Base-by-base conservation (phyloP, 2,113 vertebrate species). In the Eurypyga helias region DNA sequence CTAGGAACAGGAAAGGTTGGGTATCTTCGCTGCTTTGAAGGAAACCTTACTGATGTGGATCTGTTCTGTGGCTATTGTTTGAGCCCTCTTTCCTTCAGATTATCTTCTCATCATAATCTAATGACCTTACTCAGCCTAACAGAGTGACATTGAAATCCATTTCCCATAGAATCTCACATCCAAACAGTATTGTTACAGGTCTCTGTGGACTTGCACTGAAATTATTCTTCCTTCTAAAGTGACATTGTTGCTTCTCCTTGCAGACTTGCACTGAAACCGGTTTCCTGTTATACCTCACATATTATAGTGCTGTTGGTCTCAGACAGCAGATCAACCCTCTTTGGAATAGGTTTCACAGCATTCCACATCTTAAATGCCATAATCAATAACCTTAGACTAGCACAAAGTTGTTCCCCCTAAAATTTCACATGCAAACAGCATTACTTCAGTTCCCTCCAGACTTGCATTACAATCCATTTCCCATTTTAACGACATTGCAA, bases 111-210 rank as follows among this genome's bases (percentile, higher is more conserved):
- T 94, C 61, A 67, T 71, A 80, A 91, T 92, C 90, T 91, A 95
- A 95, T 82, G 78, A 84, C 57, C 80, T 95, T 93, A 89, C 70
- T 91, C 14, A 26, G 77, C 41, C 76, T 57, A 81, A 57, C 57
- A 92, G 34, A 89, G n/a, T 36, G 62, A 77, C 92, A 91, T 54
- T 87, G 81, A 77, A 89, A 96, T 54, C 82, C 41, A 36, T 85
- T 96, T 93, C 89, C 73, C 83, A 80, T 75, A 84, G 83, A 95
- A 70, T 91, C 86, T 96, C 96, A 89, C 77, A 83, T 80, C 61
- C 91, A 80, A 93, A 66, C 36, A 79, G 73, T 48, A 96, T 87
- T 94, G 94, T 94, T 89, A 91, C 87, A 91, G 62, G 70, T 87
- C 94, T 77, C 96, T 87, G 51, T 28, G 77, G 91, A 76, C 57